A percentile compares a stretch with the other conserved stretches of the same genome.
Evolutionary conservation across 2,888 invertebrate genomes (phyloP).

Genomic region (Tetropium fuscum): DNA sequence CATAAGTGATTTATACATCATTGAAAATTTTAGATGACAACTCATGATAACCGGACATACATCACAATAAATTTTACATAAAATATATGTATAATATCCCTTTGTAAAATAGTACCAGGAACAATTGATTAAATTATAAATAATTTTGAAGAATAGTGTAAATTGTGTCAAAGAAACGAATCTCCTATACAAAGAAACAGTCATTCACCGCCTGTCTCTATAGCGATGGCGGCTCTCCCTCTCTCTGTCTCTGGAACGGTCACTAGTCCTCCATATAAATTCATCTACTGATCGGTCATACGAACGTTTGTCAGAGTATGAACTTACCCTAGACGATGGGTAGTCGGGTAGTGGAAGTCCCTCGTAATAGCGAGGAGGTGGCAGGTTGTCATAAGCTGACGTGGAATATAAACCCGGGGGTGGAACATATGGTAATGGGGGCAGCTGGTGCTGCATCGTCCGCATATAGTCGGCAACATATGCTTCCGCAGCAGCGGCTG

Average conservation of each 20-base stretch:
- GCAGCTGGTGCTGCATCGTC: conserved; percentile 87
- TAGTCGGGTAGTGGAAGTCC: conserved; percentile 84
- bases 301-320: conserved; percentile 72
- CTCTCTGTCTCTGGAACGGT: conserved; percentile 59
- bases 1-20: conserved; percentile 37
- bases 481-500: conserved; percentile 80
- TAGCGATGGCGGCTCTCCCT: conserved; percentile 63
- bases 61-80: conserved; percentile 22
- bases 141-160: conserved; percentile 19
- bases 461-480: conserved; percentile 92
- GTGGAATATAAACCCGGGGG: conserved; percentile 67
- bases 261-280: conserved; percentile 84
- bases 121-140: conserved; percentile 23
- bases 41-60: conserved; percentile 18
- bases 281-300: conserved; percentile 93
- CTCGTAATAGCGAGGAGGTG: conserved; percentile 84
- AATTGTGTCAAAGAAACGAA: conserved; percentile 16
- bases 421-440: conserved; percentile 87
- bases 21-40: conserved; percentile 13
- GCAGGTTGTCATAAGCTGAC: conserved; percentile 38
- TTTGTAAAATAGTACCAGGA: conserved; percentile 12
- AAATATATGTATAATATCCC: conserved; percentile 21
- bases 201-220: conserved; percentile 65
- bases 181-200: conserved; percentile 25
- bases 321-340: conserved; percentile 69